phyloP scores from a whole-genome alignment of 2,113 vertebrate species.

The Leucopsar rothschildi region DNA sequence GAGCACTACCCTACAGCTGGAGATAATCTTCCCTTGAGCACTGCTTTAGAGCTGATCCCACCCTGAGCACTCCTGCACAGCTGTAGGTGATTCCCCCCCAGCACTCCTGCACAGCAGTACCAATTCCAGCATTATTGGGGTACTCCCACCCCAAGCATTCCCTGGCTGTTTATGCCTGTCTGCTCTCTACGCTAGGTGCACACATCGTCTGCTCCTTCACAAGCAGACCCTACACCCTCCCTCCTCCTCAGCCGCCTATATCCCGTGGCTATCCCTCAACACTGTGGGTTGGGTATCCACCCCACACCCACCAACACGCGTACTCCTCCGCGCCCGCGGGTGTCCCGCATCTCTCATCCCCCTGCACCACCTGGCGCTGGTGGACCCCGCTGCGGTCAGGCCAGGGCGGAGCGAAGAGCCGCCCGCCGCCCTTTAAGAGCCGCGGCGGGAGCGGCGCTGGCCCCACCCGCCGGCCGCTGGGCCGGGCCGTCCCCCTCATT shows the following conservation, averaged over 20 bases:
- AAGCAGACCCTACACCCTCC: rapidly evolving
- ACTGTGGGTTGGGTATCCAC: rapidly evolving
- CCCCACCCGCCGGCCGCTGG: conserved; percentile 24
- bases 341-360: background rate
- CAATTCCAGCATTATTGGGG: background rate
- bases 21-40: background rate
- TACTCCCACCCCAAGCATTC: background rate
- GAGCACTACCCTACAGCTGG: background rate
- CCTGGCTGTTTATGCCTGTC: rapidly evolving
- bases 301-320: background rate
- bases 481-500: conserved; percentile 57
- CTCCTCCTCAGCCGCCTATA: rapidly evolving
- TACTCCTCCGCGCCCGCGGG: rapidly evolving
- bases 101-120: background rate
- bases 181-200: too few species aligned
- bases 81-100: background rate
- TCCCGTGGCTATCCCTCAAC: rapidly evolving
- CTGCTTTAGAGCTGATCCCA: background rate
- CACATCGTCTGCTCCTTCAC: rapidly evolving
- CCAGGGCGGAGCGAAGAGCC: background rate
- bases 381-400: rapidly evolving
- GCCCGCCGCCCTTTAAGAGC: conserved; percentile 51
- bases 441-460: conserved; percentile 24
- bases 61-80: background rate
- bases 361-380: background rate